Base-by-base conservation (phyloP, 2,888 invertebrate genomes). In the Hyppa rectilinea region DNA sequence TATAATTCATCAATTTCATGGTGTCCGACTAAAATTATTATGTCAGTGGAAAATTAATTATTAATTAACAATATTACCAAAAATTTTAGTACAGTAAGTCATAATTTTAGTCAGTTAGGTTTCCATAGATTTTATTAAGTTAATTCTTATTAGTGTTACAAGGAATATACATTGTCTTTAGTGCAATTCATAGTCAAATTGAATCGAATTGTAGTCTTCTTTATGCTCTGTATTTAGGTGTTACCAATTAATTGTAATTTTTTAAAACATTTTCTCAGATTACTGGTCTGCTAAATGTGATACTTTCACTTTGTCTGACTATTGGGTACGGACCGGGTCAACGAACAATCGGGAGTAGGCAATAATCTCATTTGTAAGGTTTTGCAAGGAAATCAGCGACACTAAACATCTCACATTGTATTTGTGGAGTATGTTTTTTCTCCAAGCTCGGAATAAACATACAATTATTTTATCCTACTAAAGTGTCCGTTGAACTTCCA, bases 101-200 rank as follows among this genome's bases (percentile, higher is more conserved):
- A 63, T 77, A 38, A 71, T 78, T 79, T 79, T 77, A 78, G 78
- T 81, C 63, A 61, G 77, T 78, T 76, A 80, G 75, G 38, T 61
- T 52, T 40, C 10, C 12, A 26, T 66, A 58, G 10, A 29, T 63
- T 66, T 66, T 38, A 60, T 50, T 63, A 36, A 50, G 59, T 70
- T 71, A 71, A 23, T 59, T 31, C 2, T 52, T 17, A 78, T 77
- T 81, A 81, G 59, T 66, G 63, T 62, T 55, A 53, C 3, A 45
- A 36, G n/a, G 14, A 49, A 69, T 31, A 67, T 43, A 26, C 12
- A 43, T 34, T 10, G 12, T n/a, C 4, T 45, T 14, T n/a, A 36
- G 4, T 23, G 14, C 12, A 26, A 26, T 38, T 72, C 23, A 59
- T 31, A 29, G 9, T 9, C 9, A 59, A n/a, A n/a, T 23, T 0